Evolutionary conservation across 2,888 invertebrate genomes (phyloP).

Genomic region (Hipparchia sbordonii): DNA sequence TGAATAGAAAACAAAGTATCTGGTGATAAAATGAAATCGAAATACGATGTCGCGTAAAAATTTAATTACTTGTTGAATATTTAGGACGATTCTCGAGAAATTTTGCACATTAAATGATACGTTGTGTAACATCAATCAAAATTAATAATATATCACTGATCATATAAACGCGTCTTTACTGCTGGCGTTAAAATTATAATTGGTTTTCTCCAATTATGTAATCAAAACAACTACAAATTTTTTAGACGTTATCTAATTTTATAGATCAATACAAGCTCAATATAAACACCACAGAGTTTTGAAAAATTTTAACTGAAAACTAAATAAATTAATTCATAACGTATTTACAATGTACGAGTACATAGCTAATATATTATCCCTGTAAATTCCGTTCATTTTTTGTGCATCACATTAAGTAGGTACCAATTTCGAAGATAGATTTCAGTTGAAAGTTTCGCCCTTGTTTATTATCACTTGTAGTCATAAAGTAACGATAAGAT

Average conservation of each 20-base stretch:
- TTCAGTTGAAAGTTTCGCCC: neutral
- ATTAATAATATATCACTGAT: slow-evolving; percentile 7
- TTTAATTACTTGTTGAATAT: neutral
- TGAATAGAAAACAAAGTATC: neutral
- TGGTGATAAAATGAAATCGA: neutral
- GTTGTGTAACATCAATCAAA: slow-evolving; percentile 12
- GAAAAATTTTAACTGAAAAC: no score
- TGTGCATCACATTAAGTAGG: neutral
- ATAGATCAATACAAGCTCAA: neutral
- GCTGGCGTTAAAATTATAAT: slow-evolving; percentile 9
- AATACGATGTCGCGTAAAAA: neutral
- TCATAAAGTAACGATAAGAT: neutral
- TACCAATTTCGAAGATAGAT: neutral
- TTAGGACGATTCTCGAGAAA: neutral
- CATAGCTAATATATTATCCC: neutral
- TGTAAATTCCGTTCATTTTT: neutral
- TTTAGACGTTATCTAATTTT: neutral
- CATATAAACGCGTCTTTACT: neutral
- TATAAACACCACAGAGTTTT: neutral
- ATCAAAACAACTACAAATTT: neutral
- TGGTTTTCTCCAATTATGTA: slow-evolving; percentile 13
- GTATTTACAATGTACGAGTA: no score
- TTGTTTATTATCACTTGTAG: neutral
- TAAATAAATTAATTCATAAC: no score
- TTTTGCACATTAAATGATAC: neutral